A percentile compares a stretch with the other conserved stretches of the same genome.
These are phyloP conservation scores for Aramus guarauna DNA, from an alignment of 2,113 vertebrate species.

Conservation along the genomic window DNA sequence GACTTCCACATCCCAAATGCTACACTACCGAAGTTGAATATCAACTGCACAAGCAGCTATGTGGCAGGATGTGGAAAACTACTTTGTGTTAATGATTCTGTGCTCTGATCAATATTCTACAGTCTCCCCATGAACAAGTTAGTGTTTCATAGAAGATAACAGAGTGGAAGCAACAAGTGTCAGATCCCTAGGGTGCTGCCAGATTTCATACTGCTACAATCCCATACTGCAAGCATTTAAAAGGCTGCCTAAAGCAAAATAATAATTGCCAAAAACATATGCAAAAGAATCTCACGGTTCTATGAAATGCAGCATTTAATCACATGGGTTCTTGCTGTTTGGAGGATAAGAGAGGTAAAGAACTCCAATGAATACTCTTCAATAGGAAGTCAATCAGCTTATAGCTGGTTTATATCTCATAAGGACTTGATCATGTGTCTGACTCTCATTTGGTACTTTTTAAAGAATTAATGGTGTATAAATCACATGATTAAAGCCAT, in stretches of 20 bases:
- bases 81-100: conserved; percentile 38
- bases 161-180: neutral
- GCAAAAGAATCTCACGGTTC: neutral
- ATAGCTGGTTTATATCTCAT: neutral
- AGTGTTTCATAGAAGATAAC: conserved; percentile 44
- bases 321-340: neutral
- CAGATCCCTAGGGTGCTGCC: neutral
- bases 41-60: neutral
- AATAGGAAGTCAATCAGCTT: neutral
- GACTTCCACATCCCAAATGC: neutral
- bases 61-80: conserved; percentile 43
- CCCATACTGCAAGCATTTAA: neutral
- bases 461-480: neutral
- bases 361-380: neutral
- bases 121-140: neutral
- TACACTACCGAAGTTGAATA: conserved; percentile 19
- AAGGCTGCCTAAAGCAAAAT: neutral
- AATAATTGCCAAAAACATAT: neutral
- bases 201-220: neutral
- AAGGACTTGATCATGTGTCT: neutral
- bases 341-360: neutral
- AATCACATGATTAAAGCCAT: neutral
- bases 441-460: neutral
- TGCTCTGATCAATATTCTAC: conserved; percentile 58
- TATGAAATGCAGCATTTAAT: neutral